phyloP scores from a whole-genome alignment of 2,113 vertebrate species.

The Chauna torquata region DNA sequence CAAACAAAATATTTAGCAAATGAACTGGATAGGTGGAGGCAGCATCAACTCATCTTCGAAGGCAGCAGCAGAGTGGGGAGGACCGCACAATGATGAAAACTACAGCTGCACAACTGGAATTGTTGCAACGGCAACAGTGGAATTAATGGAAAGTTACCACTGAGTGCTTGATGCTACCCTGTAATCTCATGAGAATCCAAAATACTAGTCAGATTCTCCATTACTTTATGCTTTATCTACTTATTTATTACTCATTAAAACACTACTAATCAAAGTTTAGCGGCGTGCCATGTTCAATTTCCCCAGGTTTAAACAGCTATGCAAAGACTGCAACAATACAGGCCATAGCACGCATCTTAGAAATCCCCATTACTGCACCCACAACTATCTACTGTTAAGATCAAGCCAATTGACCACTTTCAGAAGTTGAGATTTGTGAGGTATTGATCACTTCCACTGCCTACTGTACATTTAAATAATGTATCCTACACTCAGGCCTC shows the following conservation, averaged over 20 bases:
- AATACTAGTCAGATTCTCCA: background rate
- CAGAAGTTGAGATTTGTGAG: slow-evolving; percentile 7
- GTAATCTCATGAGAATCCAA: background rate
- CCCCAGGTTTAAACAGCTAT: background rate
- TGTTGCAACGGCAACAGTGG: background rate
- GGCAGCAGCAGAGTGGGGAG: background rate
- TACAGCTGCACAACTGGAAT: background rate
- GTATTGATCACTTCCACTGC: slow-evolving; percentile 46
- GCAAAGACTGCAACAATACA: background rate
- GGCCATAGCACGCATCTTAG: background rate
- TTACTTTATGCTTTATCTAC: background rate
- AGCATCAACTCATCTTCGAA: background rate
- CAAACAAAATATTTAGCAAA: background rate
- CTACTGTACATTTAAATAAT: slow-evolving; percentile 70
- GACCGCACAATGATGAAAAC: background rate
- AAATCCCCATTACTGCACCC: background rate
- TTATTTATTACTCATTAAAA: background rate
- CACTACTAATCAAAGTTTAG: background rate
- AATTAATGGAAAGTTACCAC: background rate
- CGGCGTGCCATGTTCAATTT: background rate
- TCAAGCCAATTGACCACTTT: background rate
- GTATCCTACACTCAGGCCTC: slow-evolving; percentile 5
- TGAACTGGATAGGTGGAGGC: background rate
- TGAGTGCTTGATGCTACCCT: background rate
- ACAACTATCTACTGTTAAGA: background rate